phyloP scores from a whole-genome alignment of 1,140 invertebrate species.

The Melanaphis sacchari region DNA sequence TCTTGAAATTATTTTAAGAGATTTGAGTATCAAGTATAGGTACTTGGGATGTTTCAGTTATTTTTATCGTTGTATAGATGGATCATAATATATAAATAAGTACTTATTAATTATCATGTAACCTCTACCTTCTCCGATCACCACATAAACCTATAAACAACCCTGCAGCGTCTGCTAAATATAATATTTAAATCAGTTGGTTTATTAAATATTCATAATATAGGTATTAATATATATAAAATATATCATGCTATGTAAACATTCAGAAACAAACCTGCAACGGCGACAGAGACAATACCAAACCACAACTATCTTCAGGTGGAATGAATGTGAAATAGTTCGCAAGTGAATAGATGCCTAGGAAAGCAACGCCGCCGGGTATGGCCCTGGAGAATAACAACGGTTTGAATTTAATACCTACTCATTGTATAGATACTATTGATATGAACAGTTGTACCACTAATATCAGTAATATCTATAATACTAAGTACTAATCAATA shows the following conservation, averaged over 20 bases:
- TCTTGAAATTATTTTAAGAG: too few species aligned
- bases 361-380: slow-evolving; percentile 64
- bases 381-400: slow-evolving; percentile 64
- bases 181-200: not conserved
- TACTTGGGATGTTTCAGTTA: too few species aligned
- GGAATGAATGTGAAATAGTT: slow-evolving; percentile 67
- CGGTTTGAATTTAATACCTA: too few species aligned
- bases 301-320: slow-evolving; percentile 65
- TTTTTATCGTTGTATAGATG: too few species aligned
- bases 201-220: not conserved
- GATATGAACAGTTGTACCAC: not conserved
- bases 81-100: too few species aligned
- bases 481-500: not conserved
- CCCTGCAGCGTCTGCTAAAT: not conserved
- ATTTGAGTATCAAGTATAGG: too few species aligned
- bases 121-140: not conserved
- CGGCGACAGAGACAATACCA: slow-evolving; percentile 61
- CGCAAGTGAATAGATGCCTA: slow-evolving; percentile 64
- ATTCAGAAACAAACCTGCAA: slow-evolving; percentile 59
- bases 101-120: too few species aligned
- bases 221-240: not conserved
- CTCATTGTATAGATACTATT: not conserved
- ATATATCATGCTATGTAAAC: not conserved
- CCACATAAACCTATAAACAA: not conserved
- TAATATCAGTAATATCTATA: not conserved